phyloP scores from a whole-genome alignment of 2,888 invertebrate species.

The Pachydiplax longipennis region DNA sequence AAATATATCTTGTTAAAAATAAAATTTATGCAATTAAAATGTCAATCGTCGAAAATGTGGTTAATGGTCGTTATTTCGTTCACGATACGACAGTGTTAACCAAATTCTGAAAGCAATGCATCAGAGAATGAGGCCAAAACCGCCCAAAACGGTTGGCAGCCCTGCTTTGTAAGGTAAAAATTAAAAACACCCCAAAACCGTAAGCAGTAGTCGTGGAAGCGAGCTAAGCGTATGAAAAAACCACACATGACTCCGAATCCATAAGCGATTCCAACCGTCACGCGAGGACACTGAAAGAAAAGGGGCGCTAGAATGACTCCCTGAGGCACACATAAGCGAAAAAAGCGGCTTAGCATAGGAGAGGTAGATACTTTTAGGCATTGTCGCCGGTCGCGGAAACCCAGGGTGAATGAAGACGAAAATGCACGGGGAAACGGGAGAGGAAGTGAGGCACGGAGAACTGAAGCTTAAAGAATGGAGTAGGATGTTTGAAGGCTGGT shows the following conservation, averaged over 20 bases:
- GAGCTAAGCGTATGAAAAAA: neutral
- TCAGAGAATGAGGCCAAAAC: too few relatives aligned
- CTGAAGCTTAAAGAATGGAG: neutral
- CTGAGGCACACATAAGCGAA: neutral
- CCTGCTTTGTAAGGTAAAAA: neutral
- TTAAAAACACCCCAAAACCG: neutral
- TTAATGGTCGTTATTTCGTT: too few relatives aligned
- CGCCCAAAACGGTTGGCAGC: too few relatives aligned
- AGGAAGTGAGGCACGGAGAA: neutral
- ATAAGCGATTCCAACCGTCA: neutral
- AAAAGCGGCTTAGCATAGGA: neutral
- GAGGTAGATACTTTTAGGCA: neutral
- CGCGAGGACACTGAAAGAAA: neutral
- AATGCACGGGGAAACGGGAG: neutral
- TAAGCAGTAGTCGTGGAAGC: neutral
- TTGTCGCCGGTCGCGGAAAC: neutral
- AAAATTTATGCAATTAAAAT: too few relatives aligned
- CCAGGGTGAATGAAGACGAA: neutral
- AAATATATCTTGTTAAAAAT: too few relatives aligned
- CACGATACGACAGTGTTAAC: too few relatives aligned
- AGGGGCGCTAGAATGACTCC: neutral
- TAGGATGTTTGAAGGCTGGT: conserved; percentile 1
- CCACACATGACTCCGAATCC: neutral
- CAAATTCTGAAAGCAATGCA: too few relatives aligned
- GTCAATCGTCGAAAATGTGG: too few relatives aligned